phyloP scores from a whole-genome alignment of 2,888 invertebrate genomes.

The Lomographa bimaculata region DNA sequence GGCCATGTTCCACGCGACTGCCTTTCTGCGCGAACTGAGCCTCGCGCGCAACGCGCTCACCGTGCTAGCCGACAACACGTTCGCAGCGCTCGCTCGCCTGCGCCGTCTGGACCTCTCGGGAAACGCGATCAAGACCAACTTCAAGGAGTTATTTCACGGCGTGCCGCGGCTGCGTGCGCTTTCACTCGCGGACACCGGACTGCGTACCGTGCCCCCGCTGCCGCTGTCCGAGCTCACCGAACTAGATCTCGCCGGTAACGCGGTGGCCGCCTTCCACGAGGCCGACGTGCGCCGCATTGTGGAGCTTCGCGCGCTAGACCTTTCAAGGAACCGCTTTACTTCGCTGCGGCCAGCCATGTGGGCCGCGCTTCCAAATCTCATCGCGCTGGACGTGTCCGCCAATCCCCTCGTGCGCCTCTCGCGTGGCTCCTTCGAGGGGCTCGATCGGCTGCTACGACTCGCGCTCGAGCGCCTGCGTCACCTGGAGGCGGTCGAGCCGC shows the following conservation, averaged over 20 bases:
- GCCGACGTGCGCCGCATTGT: constrained; percentile 85
- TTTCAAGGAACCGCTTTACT: constrained; percentile 87
- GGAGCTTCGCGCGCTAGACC: constrained; percentile 85
- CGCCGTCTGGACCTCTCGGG: constrained; percentile 89
- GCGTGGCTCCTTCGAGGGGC: constrained; percentile 85
- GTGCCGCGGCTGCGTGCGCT: constrained; percentile 88
- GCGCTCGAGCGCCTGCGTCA: constrained; percentile 86
- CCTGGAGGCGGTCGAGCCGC: constrained; percentile 87
- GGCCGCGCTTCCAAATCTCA: constrained; percentile 85
- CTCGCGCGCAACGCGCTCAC: constrained; percentile 89
- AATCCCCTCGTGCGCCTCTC: constrained; percentile 90
- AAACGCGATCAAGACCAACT: constrained; percentile 90
- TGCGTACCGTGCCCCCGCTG: constrained; percentile 87
- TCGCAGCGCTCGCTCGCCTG: constrained; percentile 88
- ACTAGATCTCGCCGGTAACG: constrained; percentile 89
- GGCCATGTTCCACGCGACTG: constrained; percentile 87
- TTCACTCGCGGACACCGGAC: constrained; percentile 86
- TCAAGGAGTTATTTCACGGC: constrained; percentile 91
- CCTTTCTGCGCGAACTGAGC: constrained; percentile 88
- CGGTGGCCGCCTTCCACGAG: constrained; percentile 85
- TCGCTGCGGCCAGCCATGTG: constrained; percentile 87
- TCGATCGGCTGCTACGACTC: constrained; percentile 87
- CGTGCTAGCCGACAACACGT: constrained; percentile 92
- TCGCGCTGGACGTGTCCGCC: constrained; percentile 88
- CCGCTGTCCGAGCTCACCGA: constrained; percentile 86